phyloP scores from a whole-genome alignment of 1,140 invertebrate species.

The Pemphigus obesinymphae region DNA sequence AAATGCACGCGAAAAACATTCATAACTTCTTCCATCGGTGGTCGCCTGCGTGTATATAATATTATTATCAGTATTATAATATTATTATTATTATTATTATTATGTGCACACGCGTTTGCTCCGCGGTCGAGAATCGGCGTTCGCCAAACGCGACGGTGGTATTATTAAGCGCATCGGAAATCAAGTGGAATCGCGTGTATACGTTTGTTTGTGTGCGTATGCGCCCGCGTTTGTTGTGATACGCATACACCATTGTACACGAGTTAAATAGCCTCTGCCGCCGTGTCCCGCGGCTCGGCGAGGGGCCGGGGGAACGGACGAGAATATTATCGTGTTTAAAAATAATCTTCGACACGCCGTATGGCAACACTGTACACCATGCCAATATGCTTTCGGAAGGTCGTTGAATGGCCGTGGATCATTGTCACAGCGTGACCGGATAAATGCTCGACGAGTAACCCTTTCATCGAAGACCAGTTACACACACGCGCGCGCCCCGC shows the following conservation, averaged over 20 bases:
- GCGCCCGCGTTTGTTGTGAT: conserved; percentile 7
- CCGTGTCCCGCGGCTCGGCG: not conserved
- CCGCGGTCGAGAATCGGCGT: conserved; percentile 1
- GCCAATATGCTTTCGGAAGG: conserved; percentile 38
- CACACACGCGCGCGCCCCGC: not conserved
- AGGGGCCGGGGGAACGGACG: not conserved
- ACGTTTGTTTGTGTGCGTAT: not conserved
- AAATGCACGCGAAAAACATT: not conserved
- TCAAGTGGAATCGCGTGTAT: not conserved
- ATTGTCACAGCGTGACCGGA: conserved; percentile 38
- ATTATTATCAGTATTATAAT: too few relatives aligned
- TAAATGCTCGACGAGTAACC: conserved; percentile 26
- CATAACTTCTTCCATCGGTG: too few relatives aligned
- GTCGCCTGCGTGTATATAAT: not conserved
- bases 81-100: too few relatives aligned
- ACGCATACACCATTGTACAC: too few relatives aligned
- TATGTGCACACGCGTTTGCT: not conserved
- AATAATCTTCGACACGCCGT: conserved; percentile 25
- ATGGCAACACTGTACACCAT: conserved; percentile 34
- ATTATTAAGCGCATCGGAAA: conserved; percentile 6
- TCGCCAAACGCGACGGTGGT: not conserved
- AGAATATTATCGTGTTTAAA: conserved; percentile 28
- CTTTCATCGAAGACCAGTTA: not conserved
- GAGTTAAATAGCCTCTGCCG: conserved; percentile 31
- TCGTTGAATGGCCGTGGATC: conserved; percentile 41